Conservation (phyloP, 2,797 vertebrate genomes). For the Acropternis orthonyx region DNA sequence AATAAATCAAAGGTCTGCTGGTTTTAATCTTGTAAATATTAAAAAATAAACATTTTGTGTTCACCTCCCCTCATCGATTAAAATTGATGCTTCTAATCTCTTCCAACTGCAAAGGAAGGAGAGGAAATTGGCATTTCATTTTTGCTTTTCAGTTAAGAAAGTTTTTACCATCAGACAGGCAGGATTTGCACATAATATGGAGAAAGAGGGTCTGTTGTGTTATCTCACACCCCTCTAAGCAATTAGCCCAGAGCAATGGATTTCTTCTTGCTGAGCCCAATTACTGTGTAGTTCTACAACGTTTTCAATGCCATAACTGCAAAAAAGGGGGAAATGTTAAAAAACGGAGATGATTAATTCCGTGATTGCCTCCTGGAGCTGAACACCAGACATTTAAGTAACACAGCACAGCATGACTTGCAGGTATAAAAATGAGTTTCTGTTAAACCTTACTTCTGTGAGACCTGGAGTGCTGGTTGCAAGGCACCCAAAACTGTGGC, state of each 20-base stretch:
- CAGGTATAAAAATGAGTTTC: background rate
- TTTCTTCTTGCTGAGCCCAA: background rate
- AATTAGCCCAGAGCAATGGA: background rate
- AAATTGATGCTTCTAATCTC: background rate
- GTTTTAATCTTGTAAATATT: conserved; percentile 8
- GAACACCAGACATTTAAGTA: background rate
- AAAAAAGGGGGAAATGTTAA: background rate
- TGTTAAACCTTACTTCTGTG: background rate
- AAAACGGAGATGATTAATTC: background rate
- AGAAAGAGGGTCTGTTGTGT: background rate
- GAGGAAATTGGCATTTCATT: background rate
- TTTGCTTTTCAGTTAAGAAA: background rate
- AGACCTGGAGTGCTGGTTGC: background rate
- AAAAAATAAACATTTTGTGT: conserved; percentile 3
- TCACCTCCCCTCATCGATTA: background rate
- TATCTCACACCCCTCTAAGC: background rate
- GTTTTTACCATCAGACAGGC: background rate
- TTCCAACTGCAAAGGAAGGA: background rate
- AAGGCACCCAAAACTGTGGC: background rate
- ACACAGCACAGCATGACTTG: background rate
- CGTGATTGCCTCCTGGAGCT: background rate
- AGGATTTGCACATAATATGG: background rate
- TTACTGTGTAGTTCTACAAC: background rate
- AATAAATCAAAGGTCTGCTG: background rate
- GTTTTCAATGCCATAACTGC: background rate